These are phyloP conservation scores for Aphis craccivora DNA, from an alignment of 1,140 invertebrate species.

Conservation along the genomic window DNA sequence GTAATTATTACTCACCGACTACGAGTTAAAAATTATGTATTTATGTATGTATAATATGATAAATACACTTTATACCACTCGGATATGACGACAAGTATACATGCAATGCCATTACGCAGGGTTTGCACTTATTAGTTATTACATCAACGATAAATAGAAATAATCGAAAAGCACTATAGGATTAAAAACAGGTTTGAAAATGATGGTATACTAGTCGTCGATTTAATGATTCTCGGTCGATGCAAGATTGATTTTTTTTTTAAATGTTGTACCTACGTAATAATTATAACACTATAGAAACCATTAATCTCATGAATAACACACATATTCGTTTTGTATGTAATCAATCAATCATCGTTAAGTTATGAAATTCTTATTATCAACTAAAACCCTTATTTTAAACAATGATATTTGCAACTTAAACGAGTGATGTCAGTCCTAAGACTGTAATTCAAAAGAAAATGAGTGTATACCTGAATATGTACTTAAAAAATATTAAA, in stretches of 20 bases:
- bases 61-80: not conserved
- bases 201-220: not conserved
- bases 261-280: not conserved
- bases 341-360: slow-evolving; percentile 11
- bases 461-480: not conserved
- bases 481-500: not conserved
- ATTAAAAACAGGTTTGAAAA: not conserved
- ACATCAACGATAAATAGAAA: not conserved
- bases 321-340: not conserved
- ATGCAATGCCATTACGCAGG: not conserved
- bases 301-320: not conserved
- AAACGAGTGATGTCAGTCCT: not conserved
- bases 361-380: not conserved
- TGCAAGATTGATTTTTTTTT: not conserved
- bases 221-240: not conserved
- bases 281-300: not conserved
- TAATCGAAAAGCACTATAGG: not conserved
- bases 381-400: not conserved
- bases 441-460: not conserved
- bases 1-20: not conserved
- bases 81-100: not conserved
- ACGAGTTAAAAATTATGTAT: not conserved
- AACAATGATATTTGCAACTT: not conserved
- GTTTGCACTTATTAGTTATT: not conserved
- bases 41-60: not conserved